phyloP scores from a whole-genome alignment of 2,888 invertebrate genomes.

The Eupsilia transversa region DNA sequence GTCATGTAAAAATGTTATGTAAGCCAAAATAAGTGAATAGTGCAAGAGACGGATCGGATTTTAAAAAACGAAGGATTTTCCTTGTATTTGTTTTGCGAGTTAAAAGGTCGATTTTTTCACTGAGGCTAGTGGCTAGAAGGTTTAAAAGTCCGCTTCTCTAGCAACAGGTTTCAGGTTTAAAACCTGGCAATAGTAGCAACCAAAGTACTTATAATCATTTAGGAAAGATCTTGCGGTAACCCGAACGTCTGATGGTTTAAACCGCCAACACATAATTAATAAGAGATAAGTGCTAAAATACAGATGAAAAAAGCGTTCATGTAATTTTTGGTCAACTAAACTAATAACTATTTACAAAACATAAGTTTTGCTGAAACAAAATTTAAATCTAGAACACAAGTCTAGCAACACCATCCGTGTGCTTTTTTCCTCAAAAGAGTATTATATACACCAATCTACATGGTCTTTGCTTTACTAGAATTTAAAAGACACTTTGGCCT shows the following conservation, averaged over 20 bases:
- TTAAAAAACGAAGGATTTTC: conserved; percentile 36
- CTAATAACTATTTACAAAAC: neutral
- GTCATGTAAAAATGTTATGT: conserved; percentile 63
- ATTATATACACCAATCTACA: no score
- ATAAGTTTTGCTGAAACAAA: neutral
- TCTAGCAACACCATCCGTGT: no score
- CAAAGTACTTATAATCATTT: neutral
- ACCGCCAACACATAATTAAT: neutral
- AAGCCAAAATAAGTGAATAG: conserved; percentile 66
- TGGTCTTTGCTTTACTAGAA: no score
- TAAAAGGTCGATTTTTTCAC: neutral
- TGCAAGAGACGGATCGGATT: conserved; percentile 40
- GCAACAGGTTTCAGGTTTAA: neutral
- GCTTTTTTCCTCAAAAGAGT: no score
- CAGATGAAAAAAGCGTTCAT: neutral
- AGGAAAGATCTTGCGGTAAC: neutral
- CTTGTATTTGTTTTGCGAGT: conserved; percentile 7
- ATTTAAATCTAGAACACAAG: no score
- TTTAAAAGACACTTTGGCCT: no score
- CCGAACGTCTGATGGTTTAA: neutral
- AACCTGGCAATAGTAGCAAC: neutral
- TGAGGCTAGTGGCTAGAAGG: no score
- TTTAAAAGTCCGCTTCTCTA: neutral
- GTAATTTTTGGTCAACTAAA: neutral
- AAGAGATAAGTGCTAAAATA: no score